Evolutionary conservation across 2,113 vertebrate species (phyloP).

Genomic region (Atractosteus spatula): DNA sequence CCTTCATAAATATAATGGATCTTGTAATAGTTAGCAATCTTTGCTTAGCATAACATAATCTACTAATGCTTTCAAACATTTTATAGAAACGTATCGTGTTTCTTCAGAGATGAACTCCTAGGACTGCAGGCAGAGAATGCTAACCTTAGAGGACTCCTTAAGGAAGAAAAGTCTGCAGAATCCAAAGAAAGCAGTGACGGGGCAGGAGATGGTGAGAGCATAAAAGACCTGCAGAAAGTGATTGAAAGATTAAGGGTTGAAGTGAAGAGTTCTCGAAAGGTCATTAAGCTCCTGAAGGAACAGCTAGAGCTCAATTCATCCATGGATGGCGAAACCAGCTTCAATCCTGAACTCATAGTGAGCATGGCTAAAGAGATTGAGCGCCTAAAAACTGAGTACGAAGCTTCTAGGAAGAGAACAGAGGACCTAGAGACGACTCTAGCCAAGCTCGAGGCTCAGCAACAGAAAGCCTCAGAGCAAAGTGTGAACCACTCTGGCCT

Average conservation of each 20-base stretch:
- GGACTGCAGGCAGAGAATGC: conserved; percentile 49
- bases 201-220: conserved; percentile 62
- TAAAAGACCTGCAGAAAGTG: conserved; percentile 60
- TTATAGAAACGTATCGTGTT: no score
- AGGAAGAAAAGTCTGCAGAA: conserved; percentile 61
- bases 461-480: conserved; percentile 7
- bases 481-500: conserved; percentile 6
- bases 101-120: conserved; percentile 51
- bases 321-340: conserved; percentile 28
- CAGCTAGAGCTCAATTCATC: conserved; percentile 46
- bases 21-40: no score
- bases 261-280: conserved; percentile 49
- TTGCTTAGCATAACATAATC: no score
- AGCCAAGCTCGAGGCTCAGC: conserved; percentile 2
- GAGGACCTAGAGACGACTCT: conserved; percentile 30
- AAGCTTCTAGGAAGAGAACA: conserved; percentile 56
- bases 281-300: conserved; percentile 56
- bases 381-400: conserved; percentile 46
- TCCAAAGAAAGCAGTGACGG: conserved; percentile 64
- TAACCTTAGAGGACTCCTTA: conserved; percentile 53
- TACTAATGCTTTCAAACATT: no score
- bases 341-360: conserved; percentile 35
- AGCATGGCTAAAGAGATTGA: conserved; percentile 43
- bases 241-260: conserved; percentile 62
- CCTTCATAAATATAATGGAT: no score